These are phyloP conservation scores for Mormyrus lacerda DNA, from an alignment of 2,113 vertebrate genomes.

Conservation along the genomic window DNA sequence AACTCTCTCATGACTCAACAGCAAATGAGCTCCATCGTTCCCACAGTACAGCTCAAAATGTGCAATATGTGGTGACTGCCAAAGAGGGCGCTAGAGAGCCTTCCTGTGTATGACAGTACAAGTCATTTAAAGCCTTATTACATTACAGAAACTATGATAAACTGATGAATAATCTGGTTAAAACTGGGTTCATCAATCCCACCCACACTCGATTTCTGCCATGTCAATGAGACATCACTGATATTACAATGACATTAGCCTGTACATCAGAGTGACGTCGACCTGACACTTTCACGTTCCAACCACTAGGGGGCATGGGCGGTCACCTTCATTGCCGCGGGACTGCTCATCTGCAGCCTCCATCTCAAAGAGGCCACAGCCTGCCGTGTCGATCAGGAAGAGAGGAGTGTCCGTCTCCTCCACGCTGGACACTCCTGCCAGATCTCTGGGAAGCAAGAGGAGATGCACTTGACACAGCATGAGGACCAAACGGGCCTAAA, in stretches of 20 bases:
- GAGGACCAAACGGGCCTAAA: background rate
- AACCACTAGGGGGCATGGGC: background rate
- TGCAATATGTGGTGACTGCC: background rate
- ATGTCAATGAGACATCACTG: background rate
- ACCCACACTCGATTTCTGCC: background rate
- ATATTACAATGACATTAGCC: background rate
- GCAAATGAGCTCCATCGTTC: background rate
- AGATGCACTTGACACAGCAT: rapidly evolving
- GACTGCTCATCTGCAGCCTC: constrained; percentile 81
- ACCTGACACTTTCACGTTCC: background rate
- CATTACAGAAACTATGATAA: background rate
- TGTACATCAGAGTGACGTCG: background rate
- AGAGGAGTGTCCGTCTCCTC: constrained; percentile 77
- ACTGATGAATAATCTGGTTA: background rate
- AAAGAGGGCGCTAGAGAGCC: background rate
- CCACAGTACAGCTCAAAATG: background rate
- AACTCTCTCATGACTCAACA: background rate
- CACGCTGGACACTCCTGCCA: constrained; percentile 62
- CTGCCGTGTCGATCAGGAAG: constrained; percentile 83
- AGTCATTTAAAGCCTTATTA: background rate
- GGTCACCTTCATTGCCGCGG: constrained; percentile 80
- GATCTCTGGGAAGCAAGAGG: constrained; percentile 62
- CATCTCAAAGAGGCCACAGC: constrained; percentile 82
- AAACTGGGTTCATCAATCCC: background rate
- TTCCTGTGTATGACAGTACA: background rate